These are phyloP conservation scores for Drosophila nasuta DNA, from an alignment of 1,140 invertebrate species.

Conservation along the genomic window DNA sequence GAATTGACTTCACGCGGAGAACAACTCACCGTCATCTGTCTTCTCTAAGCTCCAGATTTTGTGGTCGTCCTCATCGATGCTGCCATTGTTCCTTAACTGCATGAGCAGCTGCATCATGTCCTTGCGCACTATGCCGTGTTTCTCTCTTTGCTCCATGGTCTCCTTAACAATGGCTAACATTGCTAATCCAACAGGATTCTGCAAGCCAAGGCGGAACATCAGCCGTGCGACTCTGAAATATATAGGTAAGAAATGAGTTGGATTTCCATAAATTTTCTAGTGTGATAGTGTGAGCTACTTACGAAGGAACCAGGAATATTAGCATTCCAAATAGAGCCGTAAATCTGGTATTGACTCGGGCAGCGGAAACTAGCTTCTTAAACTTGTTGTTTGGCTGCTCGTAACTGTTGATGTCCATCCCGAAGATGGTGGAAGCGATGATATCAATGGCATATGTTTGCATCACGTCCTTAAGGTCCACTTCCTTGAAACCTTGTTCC, in stretches of 20 bases:
- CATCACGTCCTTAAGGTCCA: conserved; percentile 64
- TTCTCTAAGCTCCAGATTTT: conserved; percentile 64
- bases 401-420: conserved; percentile 73
- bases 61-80: conserved; percentile 73
- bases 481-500: conserved; percentile 44
- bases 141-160: conserved; percentile 86
- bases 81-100: conserved; percentile 85
- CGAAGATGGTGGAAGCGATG: conserved; percentile 74
- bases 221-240: conserved; percentile 50
- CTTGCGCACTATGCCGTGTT: conserved; percentile 85
- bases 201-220: conserved; percentile 56
- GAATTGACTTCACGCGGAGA: neutral
- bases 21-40: conserved; percentile 46
- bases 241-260: too few species aligned
- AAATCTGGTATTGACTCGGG: conserved; percentile 25
- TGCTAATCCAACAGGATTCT: conserved; percentile 39
- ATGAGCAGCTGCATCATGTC: conserved; percentile 87
- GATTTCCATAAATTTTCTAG: neutral
- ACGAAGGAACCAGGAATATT: conserved; percentile 70
- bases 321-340: conserved; percentile 49
- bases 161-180: conserved; percentile 85
- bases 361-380: conserved; percentile 35
- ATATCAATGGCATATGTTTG: conserved; percentile 76
- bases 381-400: conserved; percentile 73
- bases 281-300: conserved; percentile 31